Base-by-base conservation (phyloP, 1,140 invertebrate species). In the Wiebesia pumilae region DNA sequence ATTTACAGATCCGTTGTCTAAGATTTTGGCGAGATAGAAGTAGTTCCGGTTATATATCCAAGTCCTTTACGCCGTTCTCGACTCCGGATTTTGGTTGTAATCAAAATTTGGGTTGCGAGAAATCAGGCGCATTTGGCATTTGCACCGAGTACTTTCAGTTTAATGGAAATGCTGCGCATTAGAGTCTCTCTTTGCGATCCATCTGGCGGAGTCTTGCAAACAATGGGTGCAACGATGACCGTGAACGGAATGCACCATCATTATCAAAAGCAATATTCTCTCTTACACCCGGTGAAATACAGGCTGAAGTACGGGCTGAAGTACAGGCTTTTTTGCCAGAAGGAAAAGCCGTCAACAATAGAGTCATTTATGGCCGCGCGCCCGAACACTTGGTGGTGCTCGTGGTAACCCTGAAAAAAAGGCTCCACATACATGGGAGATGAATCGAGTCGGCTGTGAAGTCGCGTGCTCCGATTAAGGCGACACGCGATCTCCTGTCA, bases 391-490 rank as follows among this genome's bases (percentile, higher is more conserved):
- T 16, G 14, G 58, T 47, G 14, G 43, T 54, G 51, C 30, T 69
- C 30, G n/a, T 35, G 65, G 27, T 69, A 30, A 33, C 35, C 69
- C 33, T 38, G 35, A 38, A 35, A 71, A 71, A 21, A 38, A 16
- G 69, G 9, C 0, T 73, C 69, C 33, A 7, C 24, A 21, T 75
- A 38, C 38, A n/a, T 6, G 19, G 51, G 7, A 16, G 51, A 54
- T 2, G 19, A 54, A 19, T 16, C 51, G 19, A 54, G 77, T 58
- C 51, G 12, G 40, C 58, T 62, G 14, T 21, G 77, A 79, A 79
- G 65, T 58, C 81, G 40, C 81, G 47, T 75, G 81, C 35, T 71
- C 81, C 21, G 51, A 73, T 73, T 83, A 73, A 73, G 67, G 67
- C 21, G 65, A 73, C 81, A 83, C 67, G 67, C 81, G 47, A 83